Percentiles rank a stretch among this genome's conserved stretches.
phyloP scores from a whole-genome alignment of 1,140 invertebrate species.

The Drosophila jambulina region DNA sequence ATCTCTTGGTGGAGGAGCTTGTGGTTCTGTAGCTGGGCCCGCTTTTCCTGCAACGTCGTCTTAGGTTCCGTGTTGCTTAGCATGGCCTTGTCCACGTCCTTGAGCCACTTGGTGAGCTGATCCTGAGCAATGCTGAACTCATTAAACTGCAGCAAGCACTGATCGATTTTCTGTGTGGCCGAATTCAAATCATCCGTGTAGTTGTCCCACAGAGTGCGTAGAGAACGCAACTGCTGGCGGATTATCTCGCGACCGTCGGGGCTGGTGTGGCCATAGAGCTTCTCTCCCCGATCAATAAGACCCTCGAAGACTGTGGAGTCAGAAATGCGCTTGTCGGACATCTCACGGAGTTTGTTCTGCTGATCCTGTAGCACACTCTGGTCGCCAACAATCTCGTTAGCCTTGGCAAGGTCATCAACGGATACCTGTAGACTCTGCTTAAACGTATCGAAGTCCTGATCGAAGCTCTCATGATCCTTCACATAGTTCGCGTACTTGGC shows the following conservation, averaged over 20 bases:
- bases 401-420: conserved; percentile 90
- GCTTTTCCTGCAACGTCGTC: conserved; percentile 96
- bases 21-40: conserved; percentile 96
- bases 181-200: conserved; percentile 93
- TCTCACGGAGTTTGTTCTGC: conserved; percentile 92
- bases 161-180: conserved; percentile 92
- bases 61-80: conserved; percentile 96
- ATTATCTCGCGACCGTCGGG: conserved; percentile 97
- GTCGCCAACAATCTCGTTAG: conserved; percentile 95
- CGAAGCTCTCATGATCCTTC: conserved; percentile 93
- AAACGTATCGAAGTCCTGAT: conserved; percentile 91
- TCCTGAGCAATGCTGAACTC: conserved; percentile 95
- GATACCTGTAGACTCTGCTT: conserved; percentile 90
- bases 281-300: conserved; percentile 95
- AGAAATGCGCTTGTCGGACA: conserved; percentile 92
- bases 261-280: conserved; percentile 96
- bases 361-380: conserved; percentile 93
- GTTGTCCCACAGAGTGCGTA: conserved; percentile 94
- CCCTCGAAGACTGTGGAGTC: conserved; percentile 94
- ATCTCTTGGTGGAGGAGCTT: conserved; percentile 98
- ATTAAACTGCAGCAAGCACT: conserved; percentile 95
- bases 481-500: conserved; percentile 93
- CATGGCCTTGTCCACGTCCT: conserved; percentile 96
- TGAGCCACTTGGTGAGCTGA: conserved; percentile 96
- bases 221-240: conserved; percentile 93